These are phyloP conservation scores for Hyles euphorbiae DNA, from an alignment of 1,140 invertebrate species.

Conservation along the genomic window DNA sequence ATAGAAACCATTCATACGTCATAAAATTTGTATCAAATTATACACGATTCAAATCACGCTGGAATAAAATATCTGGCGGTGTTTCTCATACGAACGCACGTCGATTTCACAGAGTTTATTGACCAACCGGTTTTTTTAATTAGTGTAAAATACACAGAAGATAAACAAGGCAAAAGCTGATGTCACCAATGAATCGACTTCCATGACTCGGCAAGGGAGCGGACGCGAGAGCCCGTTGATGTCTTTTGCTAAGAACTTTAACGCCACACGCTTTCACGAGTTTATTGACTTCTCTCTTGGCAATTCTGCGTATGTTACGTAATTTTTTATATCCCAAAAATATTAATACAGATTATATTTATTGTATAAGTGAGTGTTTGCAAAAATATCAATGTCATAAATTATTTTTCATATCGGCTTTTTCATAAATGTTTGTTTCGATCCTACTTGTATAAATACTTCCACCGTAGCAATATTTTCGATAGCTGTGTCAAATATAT, in stretches of 20 bases:
- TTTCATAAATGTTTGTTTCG: no score
- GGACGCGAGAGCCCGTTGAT: slow-evolving; percentile 46
- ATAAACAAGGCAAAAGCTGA: slow-evolving; percentile 19
- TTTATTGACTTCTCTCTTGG: slow-evolving; percentile 34
- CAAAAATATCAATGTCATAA: no score
- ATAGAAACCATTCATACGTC: not conserved
- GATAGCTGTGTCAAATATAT: no score
- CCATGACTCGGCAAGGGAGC: slow-evolving; percentile 11
- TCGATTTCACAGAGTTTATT: slow-evolving; percentile 7
- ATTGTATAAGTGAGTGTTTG: no score
- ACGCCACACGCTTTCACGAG: slow-evolving; percentile 34
- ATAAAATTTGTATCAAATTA: not conserved
- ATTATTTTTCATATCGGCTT: no score
- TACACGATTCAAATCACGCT: not conserved
- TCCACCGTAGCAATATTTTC: no score
- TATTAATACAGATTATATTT: no score
- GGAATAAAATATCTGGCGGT: not conserved
- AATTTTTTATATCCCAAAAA: slow-evolving; percentile 3
- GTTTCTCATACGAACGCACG: slow-evolving; percentile 2
- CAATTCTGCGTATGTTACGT: slow-evolving; percentile 14
- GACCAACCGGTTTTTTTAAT: slow-evolving; percentile 10
- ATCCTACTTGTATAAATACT: no score
- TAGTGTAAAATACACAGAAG: slow-evolving; percentile 10
- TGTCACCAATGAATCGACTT: slow-evolving; percentile 19
- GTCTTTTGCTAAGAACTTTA: slow-evolving; percentile 52